These are phyloP conservation scores for Rhinophrynus dorsalis DNA, from an alignment of 2,797 vertebrate species.

Conservation along the genomic window DNA sequence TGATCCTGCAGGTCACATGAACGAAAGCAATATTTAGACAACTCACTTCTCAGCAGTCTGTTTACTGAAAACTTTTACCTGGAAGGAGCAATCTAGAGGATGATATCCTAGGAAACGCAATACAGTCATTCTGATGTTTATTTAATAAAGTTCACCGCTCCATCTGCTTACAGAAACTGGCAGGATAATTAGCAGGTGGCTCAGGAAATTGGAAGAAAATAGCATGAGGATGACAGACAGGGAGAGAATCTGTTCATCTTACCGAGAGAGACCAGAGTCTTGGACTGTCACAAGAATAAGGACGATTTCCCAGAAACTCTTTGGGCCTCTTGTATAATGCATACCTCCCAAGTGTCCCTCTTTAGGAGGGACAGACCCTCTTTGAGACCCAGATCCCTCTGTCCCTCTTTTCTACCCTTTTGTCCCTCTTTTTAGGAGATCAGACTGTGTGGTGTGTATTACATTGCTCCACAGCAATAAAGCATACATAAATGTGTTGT, in stretches of 20 bases:
- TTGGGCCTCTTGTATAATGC: too few relatives aligned
- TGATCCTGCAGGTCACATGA: neutral
- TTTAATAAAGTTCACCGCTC: constrained; percentile 17
- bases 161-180: constrained; percentile 21
- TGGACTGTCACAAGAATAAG: too few relatives aligned
- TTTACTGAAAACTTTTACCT: constrained; percentile 4
- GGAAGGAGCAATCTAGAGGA: constrained; percentile 10
- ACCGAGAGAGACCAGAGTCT: neutral
- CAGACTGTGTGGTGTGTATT: too few relatives aligned
- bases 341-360: too few relatives aligned
- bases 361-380: too few relatives aligned
- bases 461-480: too few relatives aligned
- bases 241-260: neutral
- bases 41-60: neutral
- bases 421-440: too few relatives aligned
- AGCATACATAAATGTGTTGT: too few relatives aligned
- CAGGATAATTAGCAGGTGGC: constrained; percentile 33
- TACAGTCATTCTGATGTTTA: constrained; percentile 16
- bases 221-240: constrained; percentile 25
- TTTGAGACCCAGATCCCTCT: too few relatives aligned
- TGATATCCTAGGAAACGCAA: constrained; percentile 5
- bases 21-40: neutral
- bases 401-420: too few relatives aligned
- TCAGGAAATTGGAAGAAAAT: constrained; percentile 32
- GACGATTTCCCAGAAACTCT: too few relatives aligned